Evolutionary conservation across 2,888 invertebrate genomes (phyloP).

Genomic region (Drosophila greeni): DNA sequence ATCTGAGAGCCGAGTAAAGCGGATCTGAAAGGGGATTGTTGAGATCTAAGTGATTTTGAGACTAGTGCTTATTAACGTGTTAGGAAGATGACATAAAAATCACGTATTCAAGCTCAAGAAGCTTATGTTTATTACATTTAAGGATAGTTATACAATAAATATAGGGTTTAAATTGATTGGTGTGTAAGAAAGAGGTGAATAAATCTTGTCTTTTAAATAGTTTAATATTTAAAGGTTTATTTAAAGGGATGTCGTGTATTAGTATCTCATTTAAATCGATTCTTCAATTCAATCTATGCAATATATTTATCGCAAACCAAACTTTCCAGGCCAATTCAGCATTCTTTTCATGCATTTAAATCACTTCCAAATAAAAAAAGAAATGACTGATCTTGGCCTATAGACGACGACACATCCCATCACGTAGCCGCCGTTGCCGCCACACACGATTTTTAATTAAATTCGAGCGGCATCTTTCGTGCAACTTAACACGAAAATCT

Average conservation of each 20-base stretch:
- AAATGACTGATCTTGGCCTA: background rate
- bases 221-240: too few species aligned
- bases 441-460: conserved; percentile 62
- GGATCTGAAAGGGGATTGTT: background rate
- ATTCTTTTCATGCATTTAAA: background rate
- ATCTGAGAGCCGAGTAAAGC: background rate
- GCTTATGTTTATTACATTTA: too few species aligned
- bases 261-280: too few species aligned
- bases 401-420: conserved; percentile 4
- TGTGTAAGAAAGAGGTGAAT: too few species aligned
- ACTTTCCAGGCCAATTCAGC: too few species aligned
- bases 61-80: background rate
- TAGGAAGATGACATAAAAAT: background rate
- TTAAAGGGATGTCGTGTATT: too few species aligned
- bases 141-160: too few species aligned
- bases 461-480: conserved; percentile 50
- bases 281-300: background rate
- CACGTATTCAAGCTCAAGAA: background rate
- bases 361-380: background rate
- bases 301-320: background rate
- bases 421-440: background rate
- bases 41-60: background rate
- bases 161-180: too few species aligned
- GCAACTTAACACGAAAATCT: conserved; percentile 67
- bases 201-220: too few species aligned